Base-by-base conservation (phyloP, 1,140 invertebrate species). In the Achroia grisella region DNA sequence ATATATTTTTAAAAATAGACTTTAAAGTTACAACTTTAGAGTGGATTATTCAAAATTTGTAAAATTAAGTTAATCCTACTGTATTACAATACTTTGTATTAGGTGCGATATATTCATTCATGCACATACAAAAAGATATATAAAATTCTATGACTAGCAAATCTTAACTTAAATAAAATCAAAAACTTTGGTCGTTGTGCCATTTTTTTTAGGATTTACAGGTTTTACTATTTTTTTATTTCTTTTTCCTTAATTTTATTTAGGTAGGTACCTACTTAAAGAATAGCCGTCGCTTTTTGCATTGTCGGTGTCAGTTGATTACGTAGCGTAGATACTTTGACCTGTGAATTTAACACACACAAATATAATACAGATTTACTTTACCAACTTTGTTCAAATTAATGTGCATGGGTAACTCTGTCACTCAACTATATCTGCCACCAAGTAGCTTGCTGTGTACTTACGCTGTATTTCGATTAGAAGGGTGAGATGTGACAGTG, bases 171-270 rank as follows among this genome's bases (percentile, higher is more conserved):
- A 70, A 77, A 63, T 60, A 50, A 75, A 78, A 76, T 65, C 53
- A 63, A 64, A 23, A 61, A 73, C 74, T 79, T 83, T 84, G 77
- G 79, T 83, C 79, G 77, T 81, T 81, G 79, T 81, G 75, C 79
- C 79, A 84, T 81, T 84, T 84, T 84, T 83, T 83, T 84, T 58
- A 47, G 47, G 50, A 59, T 79, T 77, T 56, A 62, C 54, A 52
- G 51, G 29, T 80, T 82, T 82, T 79, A 43, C 61, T 48, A 67
- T 76, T 81, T 83, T 80, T 82, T 79, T 77, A 41, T 49, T 48
- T 43, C 53, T 67, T 72, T 72, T 62, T 55, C 62, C 51, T 47
- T 62, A 47, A 51, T 48, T 59, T 47, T 52, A 41, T 31, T 58
- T 49, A 44, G 43, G 41, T 47, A 46, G 32, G 42, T 59, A 42